Percentiles rank a stretch among this genome's conserved stretches.
Conservation (phyloP, 2,888 invertebrate species). For the Serripes groenlandicus region DNA sequence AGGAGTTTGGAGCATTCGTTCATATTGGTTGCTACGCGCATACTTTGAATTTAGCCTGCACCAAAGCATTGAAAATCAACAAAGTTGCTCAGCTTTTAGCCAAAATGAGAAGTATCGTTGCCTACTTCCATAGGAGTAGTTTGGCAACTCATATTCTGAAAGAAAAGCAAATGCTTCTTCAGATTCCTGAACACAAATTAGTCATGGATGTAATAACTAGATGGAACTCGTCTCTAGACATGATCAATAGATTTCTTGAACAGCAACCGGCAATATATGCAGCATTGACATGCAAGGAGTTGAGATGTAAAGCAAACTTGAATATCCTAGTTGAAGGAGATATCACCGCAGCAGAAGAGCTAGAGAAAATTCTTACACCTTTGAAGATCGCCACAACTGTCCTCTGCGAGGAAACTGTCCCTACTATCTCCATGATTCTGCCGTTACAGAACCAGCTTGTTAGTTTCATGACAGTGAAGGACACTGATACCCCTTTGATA, state of each 20-base stretch:
- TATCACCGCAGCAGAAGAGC: conserved; percentile 43
- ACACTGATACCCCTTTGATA: conserved; percentile 11
- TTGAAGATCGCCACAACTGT: conserved; percentile 47
- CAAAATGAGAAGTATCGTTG: conserved; percentile 37
- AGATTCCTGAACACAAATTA: conserved; percentile 46
- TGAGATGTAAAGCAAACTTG: conserved; percentile 24
- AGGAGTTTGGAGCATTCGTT: conserved; percentile 4
- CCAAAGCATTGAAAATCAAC: conserved; percentile 22
- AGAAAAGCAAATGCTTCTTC: conserved; percentile 28
- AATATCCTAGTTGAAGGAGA: conserved; percentile 31
- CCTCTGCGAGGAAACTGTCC: conserved; percentile 42
- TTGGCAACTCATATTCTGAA: conserved; percentile 29
- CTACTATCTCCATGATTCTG: conserved; percentile 50
- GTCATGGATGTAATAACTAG: conserved; percentile 41
- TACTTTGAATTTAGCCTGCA: conserved; percentile 46
- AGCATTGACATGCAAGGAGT: conserved; percentile 30
- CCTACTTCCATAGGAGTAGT: conserved; percentile 40
- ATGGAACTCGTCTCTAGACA: conserved; percentile 52
- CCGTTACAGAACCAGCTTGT: conserved; percentile 35
- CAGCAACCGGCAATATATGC: conserved; percentile 46
- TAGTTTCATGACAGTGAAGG: conserved; percentile 1
- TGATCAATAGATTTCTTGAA: conserved; percentile 38
- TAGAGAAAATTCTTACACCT: conserved; percentile 40
- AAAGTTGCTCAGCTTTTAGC: conserved; percentile 24
- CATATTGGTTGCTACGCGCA: too few species aligned